A percentile compares a stretch with the other conserved stretches of the same genome.
phyloP scores from a whole-genome alignment of 2,797 vertebrate species.

The Mustela erminea region DNA sequence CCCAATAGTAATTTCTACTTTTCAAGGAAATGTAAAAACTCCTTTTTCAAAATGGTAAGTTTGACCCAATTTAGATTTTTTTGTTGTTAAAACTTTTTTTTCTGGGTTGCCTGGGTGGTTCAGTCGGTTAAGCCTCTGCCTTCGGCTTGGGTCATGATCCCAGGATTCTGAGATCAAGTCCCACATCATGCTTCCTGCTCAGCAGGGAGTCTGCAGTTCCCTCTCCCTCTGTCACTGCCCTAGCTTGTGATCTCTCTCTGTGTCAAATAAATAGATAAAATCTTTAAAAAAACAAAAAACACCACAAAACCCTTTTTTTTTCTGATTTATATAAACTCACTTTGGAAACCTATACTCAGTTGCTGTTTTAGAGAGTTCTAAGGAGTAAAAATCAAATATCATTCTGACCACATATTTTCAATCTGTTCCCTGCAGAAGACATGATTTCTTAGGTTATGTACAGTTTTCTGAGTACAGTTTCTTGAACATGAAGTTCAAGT shows the following conservation, averaged over 20 bases:
- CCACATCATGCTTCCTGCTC: too few relatives aligned
- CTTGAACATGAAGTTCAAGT: not conserved
- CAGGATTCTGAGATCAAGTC: too few relatives aligned
- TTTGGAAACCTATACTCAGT: not conserved
- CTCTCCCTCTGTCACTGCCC: too few relatives aligned
- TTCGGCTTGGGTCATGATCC: too few relatives aligned
- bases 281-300: too few relatives aligned
- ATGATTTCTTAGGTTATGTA: not conserved
- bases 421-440: not conserved
- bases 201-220: too few relatives aligned
- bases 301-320: not conserved
- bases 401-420: not conserved
- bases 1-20: not conserved
- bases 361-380: not conserved
- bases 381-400: not conserved
- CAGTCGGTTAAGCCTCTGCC: too few relatives aligned
- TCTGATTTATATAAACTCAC: not conserved
- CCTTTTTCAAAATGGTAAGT: not conserved
- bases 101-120: too few relatives aligned
- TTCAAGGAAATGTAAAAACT: slow-evolving; percentile 14
- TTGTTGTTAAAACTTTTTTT: not conserved
- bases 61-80: not conserved
- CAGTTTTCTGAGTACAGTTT: fast-evolving
- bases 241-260: too few relatives aligned
- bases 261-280: too few relatives aligned